Conservation (phyloP, 2,113 vertebrate genomes). For the Oplegnathus fasciatus region DNA sequence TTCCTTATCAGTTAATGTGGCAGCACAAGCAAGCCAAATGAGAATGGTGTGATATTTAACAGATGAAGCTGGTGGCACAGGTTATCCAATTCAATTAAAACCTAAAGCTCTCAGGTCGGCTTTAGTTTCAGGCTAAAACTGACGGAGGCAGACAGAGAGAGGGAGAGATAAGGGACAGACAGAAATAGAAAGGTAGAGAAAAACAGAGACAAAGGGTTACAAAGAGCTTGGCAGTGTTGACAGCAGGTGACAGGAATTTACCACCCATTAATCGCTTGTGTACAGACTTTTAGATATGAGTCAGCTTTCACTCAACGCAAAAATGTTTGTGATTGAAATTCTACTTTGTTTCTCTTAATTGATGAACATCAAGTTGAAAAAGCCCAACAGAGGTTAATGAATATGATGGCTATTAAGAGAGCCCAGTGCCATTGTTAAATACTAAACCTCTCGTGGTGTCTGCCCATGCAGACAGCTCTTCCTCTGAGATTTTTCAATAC, state of each 20-base stretch:
- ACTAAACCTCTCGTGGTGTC: too few species aligned
- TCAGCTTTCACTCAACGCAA: background rate
- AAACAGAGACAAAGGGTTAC: slow-evolving; percentile 1
- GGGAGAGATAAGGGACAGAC: background rate
- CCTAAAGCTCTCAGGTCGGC: slow-evolving; percentile 56
- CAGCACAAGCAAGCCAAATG: slow-evolving; percentile 57
- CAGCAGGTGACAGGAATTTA: slow-evolving; percentile 10
- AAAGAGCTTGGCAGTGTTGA: background rate
- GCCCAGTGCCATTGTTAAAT: background rate
- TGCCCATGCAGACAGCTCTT: too few species aligned
- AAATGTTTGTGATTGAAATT: background rate
- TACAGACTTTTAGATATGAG: background rate
- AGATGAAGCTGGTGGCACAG: slow-evolving; percentile 57
- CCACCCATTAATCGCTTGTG: background rate
- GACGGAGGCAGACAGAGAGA: background rate
- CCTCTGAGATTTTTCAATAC: too few species aligned
- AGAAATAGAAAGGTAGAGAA: slow-evolving; percentile 14
- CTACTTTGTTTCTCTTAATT: background rate
- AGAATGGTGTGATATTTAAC: slow-evolving; percentile 63
- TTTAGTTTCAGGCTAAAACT: slow-evolving; percentile 29
- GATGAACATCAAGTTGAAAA: background rate
- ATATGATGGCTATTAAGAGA: background rate
- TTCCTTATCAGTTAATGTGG: slow-evolving; percentile 57
- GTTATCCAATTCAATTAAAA: slow-evolving; percentile 78
- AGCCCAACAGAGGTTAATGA: background rate